These are phyloP conservation scores for Telmatherina bonti DNA, from an alignment of 2,797 vertebrate species.

Conservation along the genomic window DNA sequence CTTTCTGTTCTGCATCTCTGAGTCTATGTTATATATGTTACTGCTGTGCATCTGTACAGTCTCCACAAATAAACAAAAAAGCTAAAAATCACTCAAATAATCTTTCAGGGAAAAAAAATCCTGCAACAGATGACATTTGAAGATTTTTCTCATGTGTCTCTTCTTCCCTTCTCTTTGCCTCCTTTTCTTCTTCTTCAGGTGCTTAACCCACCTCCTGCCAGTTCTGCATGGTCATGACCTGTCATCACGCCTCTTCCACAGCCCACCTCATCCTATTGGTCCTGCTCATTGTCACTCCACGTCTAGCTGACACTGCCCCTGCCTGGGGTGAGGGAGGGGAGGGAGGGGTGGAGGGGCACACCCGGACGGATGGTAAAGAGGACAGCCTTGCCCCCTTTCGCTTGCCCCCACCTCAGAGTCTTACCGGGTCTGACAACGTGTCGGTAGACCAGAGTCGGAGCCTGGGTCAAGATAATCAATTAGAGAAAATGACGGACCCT, in stretches of 20 bases:
- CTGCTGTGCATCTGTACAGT: conserved; percentile 2
- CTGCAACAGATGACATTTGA: neutral
- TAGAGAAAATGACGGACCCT: conserved; percentile 81
- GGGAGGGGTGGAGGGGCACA: conserved; percentile 81
- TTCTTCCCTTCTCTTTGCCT: conserved; percentile 42
- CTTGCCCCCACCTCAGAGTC: conserved; percentile 59
- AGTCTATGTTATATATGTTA: neutral
- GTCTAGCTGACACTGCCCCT: conserved; percentile 81
- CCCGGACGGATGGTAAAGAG: conserved; percentile 72
- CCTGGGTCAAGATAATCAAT: conserved; percentile 71
- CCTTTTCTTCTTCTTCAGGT: conserved; percentile 73
- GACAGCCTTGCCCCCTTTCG: conserved; percentile 72
- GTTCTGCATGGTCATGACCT: conserved; percentile 89
- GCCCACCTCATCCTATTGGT: conserved; percentile 84
- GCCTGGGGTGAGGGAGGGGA: conserved; percentile 71
- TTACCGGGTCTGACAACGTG: conserved; percentile 52
- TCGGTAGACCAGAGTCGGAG: conserved; percentile 62
- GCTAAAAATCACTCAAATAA: conserved; percentile 2
- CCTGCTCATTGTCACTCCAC: conserved; percentile 83
- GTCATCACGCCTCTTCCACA: conserved; percentile 83
- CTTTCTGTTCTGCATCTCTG: neutral
- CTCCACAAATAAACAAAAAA: conserved; percentile 2
- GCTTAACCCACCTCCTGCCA: conserved; percentile 83
- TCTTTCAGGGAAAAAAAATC: neutral
- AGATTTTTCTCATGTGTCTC: conserved; percentile 32